These are phyloP conservation scores for Lucinisca nassula DNA, from an alignment of 2,888 invertebrate species.

Conservation along the genomic window DNA sequence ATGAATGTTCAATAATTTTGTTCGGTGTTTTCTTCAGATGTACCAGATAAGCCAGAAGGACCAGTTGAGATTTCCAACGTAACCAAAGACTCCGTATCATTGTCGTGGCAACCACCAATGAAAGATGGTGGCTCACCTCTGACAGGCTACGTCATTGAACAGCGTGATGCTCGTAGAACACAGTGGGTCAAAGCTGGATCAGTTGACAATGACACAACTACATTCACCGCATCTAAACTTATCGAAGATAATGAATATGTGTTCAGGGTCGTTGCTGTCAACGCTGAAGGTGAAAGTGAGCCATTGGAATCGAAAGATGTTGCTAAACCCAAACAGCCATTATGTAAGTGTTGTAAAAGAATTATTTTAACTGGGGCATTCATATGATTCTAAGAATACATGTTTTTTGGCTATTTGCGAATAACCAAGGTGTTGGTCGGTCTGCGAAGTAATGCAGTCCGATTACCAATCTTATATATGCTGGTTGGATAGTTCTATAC, in stretches of 20 bases:
- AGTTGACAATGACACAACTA: slow-evolving; percentile 75
- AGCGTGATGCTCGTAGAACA: slow-evolving; percentile 96
- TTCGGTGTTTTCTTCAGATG: no score
- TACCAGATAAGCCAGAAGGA: slow-evolving; percentile 83
- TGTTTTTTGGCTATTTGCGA: no score
- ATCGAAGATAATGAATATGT: slow-evolving; percentile 89
- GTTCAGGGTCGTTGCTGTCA: slow-evolving; percentile 85
- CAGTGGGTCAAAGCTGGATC: slow-evolving; percentile 90
- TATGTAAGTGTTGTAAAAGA: slow-evolving; percentile 93
- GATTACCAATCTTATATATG: no score
- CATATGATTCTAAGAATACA: no score
- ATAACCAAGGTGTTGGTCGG: no score
- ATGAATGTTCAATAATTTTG: no score
- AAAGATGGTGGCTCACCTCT: slow-evolving; percentile 86
- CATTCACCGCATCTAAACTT: slow-evolving; percentile 89
- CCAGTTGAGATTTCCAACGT: slow-evolving; percentile 80
- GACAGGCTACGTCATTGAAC: slow-evolving; percentile 82
- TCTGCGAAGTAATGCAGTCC: no score
- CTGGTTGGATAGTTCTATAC: no score
- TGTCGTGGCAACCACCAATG: slow-evolving; percentile 86
- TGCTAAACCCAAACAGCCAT: slow-evolving; percentile 76
- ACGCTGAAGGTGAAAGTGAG: slow-evolving; percentile 83
- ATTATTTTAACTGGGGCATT: no score
- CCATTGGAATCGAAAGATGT: slow-evolving; percentile 75
- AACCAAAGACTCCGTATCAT: slow-evolving; percentile 77